Conservation (phyloP, 92 coral and sea anemone species). For the Parazoanthus swiftii region DNA sequence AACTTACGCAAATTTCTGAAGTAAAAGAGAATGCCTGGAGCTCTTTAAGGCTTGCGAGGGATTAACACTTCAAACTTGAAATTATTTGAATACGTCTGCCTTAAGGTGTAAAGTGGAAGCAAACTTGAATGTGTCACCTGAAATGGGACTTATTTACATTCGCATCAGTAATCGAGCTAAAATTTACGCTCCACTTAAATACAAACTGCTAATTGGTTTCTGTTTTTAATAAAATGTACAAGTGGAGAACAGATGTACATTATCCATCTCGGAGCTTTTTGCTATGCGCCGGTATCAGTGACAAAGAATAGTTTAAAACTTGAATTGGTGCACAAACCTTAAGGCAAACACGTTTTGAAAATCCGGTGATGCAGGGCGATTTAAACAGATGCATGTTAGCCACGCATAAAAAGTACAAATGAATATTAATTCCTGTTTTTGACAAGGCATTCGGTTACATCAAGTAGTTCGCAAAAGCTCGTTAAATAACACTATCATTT, state of each 20-base stretch:
- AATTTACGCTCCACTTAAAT: background rate
- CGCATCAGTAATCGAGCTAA: background rate
- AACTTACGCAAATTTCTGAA: background rate
- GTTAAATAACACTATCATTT: no score
- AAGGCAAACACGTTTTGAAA: background rate
- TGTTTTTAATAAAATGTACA: background rate
- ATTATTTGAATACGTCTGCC: background rate
- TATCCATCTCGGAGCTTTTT: background rate
- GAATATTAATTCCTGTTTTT: background rate
- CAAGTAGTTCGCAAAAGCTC: constrained; percentile 8
- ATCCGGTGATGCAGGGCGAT: background rate
- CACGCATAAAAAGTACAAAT: background rate
- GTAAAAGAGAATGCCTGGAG: background rate
- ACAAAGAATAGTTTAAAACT: background rate
- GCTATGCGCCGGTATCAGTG: background rate
- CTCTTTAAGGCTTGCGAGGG: background rate
- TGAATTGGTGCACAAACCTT: constrained; percentile 10
- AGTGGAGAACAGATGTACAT: background rate
- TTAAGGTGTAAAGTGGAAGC: background rate
- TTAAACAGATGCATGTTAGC: background rate
- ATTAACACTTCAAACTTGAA: background rate
- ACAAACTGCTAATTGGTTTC: constrained; percentile 5
- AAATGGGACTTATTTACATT: background rate
- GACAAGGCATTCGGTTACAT: background rate
- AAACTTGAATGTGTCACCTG: background rate